Evolutionary conservation across 2,113 vertebrate species (phyloP).

Genomic region (Sterna hirundo): DNA sequence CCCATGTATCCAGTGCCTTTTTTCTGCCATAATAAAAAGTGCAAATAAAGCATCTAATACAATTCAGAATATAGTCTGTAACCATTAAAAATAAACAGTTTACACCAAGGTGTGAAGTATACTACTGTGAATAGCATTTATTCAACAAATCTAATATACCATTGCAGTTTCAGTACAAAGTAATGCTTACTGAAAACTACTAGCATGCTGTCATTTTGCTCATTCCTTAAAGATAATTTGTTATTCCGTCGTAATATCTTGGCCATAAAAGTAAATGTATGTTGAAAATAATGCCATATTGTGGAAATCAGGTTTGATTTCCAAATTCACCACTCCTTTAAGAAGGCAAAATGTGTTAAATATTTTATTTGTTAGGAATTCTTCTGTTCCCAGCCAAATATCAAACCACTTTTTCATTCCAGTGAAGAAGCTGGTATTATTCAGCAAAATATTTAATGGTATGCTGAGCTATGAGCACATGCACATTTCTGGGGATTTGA

Average conservation of each 20-base stretch:
- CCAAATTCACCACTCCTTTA: not conserved
- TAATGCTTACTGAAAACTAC: not conserved
- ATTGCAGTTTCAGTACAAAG: not conserved
- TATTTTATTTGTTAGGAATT: not conserved
- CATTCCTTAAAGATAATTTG: not conserved
- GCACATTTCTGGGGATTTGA: not conserved
- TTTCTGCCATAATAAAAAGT: not conserved
- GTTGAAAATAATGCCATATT: not conserved
- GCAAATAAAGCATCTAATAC: not conserved
- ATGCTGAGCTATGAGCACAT: not conserved
- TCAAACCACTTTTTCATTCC: not conserved
- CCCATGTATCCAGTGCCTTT: not conserved
- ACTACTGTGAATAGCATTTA: not conserved
- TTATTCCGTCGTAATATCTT: not conserved
- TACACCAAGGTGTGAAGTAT: not conserved
- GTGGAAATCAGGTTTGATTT: not conserved
- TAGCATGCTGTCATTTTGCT: not conserved
- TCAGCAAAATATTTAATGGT: not conserved
- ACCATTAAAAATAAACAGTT: not conserved
- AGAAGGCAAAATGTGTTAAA: not conserved
- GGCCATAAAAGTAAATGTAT: not conserved
- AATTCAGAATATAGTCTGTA: not conserved
- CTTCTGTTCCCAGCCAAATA: not conserved
- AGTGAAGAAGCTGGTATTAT: not conserved
- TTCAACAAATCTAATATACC: not conserved